These are phyloP conservation scores for Apoda limacodes DNA, from an alignment of 2,888 invertebrate genomes.

Conservation along the genomic window DNA sequence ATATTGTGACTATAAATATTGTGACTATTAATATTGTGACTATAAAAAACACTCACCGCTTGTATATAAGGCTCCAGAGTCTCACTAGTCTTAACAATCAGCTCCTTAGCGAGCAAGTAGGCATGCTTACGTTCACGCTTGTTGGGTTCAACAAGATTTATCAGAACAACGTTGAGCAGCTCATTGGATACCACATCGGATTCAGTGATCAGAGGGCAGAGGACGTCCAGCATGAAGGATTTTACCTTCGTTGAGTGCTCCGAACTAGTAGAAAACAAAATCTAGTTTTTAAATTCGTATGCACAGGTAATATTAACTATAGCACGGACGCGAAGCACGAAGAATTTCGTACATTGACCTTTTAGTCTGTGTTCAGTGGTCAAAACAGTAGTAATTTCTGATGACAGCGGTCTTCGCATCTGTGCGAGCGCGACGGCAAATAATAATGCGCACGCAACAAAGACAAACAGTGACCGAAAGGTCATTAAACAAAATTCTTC, in stretches of 20 bases:
- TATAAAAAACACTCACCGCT: constrained; percentile 74
- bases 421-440: no score
- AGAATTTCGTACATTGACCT: no score
- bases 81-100: constrained; percentile 91
- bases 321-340: no score
- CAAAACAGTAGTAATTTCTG: no score
- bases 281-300: constrained; percentile 9
- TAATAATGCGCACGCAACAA: no score
- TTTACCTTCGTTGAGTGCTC: constrained; percentile 97
- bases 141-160: constrained; percentile 94
- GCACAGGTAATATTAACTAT: constrained; percentile 1
- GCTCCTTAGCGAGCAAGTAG: constrained; percentile 90
- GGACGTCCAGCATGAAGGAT: constrained; percentile 95
- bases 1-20: no score
- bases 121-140: constrained; percentile 92
- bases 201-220: constrained; percentile 94
- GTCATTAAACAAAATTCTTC: no score
- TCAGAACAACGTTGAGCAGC: constrained; percentile 91
- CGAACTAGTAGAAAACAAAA: constrained; percentile 71
- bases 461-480: no score
- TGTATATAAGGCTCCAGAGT: constrained; percentile 96
- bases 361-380: no score
- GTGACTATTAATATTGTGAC: no score
- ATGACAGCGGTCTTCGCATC: no score
- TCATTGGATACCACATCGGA: constrained; percentile 96